Evolutionary conservation across 2,797 vertebrate species (phyloP).

Genomic region (Karalla daura): DNA sequence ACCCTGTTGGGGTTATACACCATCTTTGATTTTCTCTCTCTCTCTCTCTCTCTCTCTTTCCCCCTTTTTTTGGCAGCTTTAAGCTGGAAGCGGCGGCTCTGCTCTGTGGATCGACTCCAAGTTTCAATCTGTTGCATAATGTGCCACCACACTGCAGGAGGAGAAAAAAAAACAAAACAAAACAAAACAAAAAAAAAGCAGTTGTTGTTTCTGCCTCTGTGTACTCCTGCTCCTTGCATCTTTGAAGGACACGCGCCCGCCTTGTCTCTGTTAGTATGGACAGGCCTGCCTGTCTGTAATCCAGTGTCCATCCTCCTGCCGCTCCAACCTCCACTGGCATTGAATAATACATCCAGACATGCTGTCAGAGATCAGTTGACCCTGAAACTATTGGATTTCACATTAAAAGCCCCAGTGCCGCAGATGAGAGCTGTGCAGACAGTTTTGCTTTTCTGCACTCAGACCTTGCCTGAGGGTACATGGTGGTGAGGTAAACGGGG

Average conservation of each 20-base stretch:
- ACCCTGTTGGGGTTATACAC: conserved; percentile 45
- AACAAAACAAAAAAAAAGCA: conserved; percentile 10
- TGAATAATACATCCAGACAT: conserved; percentile 79
- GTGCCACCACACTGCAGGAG: conserved; percentile 24
- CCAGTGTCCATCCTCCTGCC: conserved; percentile 54
- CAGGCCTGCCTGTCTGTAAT: conserved; percentile 37
- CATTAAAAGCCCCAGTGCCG: conserved; percentile 67
- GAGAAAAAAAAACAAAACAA: conserved; percentile 6
- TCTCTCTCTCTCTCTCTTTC: conserved; percentile 6
- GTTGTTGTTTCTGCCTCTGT: conserved; percentile 53
- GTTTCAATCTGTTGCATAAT: conserved; percentile 74
- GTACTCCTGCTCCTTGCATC: conserved; percentile 40
- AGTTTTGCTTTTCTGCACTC: conserved; percentile 74
- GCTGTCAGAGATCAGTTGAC: conserved; percentile 79
- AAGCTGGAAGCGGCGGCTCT: conserved; percentile 3
- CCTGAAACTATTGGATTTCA: conserved; percentile 81
- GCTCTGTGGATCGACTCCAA: conserved; percentile 42
- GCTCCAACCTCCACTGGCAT: conserved; percentile 51
- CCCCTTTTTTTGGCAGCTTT: conserved; percentile 17
- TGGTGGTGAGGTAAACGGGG: conserved; percentile 63
- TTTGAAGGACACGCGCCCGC: conserved; percentile 47
- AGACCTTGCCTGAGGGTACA: conserved; percentile 75
- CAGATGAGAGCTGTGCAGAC: conserved; percentile 71
- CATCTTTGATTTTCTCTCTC: conserved; percentile 28
- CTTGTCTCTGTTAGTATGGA: conserved; percentile 37